Percentiles rank a stretch among this genome's conserved stretches.
Conservation (phyloP, 2,113 vertebrate species). For the Oreochromis niloticus region DNA sequence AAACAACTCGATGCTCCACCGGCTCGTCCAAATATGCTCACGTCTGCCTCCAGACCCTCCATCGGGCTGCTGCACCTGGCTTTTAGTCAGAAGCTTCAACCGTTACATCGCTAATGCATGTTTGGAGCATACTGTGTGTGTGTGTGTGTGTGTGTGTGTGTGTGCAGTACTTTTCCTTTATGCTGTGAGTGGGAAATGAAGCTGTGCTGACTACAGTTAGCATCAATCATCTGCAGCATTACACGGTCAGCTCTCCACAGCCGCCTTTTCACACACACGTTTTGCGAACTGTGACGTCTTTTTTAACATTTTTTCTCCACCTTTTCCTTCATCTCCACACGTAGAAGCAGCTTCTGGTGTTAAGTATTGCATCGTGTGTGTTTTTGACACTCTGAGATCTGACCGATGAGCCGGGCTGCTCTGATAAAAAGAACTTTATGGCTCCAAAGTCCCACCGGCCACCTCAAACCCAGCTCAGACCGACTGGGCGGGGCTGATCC, state of each 20-base stretch:
- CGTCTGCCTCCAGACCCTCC: neutral
- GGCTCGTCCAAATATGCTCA: neutral
- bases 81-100: neutral
- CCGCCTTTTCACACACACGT: neutral
- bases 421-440: neutral
- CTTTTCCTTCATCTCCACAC: neutral
- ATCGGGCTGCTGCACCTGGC: neutral
- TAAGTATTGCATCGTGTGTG: neutral
- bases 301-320: neutral
- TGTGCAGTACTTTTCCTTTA: neutral
- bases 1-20: neutral
- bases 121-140: neutral
- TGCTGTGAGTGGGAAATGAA: neutral
- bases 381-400: neutral
- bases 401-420: neutral
- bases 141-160: neutral
- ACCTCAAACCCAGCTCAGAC: neutral
- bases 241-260: neutral
- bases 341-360: neutral
- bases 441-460: slow-evolving; percentile 25
- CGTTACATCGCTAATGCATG: accelerated
- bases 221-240: no score
- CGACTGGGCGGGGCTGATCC: neutral
- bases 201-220: neutral
- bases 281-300: neutral